Evolutionary conservation across 2,888 invertebrate species (phyloP).

Genomic region (Hypercompe scribonia): DNA sequence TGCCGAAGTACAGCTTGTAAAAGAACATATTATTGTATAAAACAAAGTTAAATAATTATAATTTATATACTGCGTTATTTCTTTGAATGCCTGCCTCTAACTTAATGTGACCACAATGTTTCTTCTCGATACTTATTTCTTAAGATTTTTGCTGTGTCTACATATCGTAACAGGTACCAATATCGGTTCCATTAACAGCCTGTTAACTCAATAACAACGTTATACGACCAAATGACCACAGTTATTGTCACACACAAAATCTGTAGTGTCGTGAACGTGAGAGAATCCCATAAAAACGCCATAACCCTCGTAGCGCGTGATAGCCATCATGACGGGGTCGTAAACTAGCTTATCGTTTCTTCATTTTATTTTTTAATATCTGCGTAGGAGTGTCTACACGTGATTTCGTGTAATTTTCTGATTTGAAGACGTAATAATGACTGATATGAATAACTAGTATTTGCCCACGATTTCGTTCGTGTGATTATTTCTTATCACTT

Average conservation of each 20-base stretch:
- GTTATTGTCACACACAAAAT: slow-evolving; percentile 14
- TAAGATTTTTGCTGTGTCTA: neutral
- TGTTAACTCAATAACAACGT: slow-evolving; percentile 3
- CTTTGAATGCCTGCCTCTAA: neutral
- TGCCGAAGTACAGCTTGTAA: no score
- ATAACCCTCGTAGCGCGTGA: slow-evolving; percentile 29
- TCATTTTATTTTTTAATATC: slow-evolving; percentile 26
- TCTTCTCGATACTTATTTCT: neutral
- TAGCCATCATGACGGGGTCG: slow-evolving; percentile 16
- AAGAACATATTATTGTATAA: no score
- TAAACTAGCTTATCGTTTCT: slow-evolving; percentile 24
- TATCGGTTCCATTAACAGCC: neutral
- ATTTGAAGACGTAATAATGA: neutral
- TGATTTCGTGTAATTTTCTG: neutral
- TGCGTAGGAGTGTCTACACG: slow-evolving; percentile 26
- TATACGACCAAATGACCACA: slow-evolving; percentile 6
- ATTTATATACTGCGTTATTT: no score
- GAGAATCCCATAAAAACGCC: slow-evolving; percentile 28
- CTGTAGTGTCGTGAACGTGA: slow-evolving; percentile 25
- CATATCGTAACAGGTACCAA: neutral
- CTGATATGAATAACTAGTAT: neutral
- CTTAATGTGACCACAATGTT: neutral
- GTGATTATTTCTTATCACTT: no score
- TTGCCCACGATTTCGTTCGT: neutral
- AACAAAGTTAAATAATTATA: no score